phyloP scores from a whole-genome alignment of 2,797 vertebrate species.

The Ctenopoma kingsleyae region DNA sequence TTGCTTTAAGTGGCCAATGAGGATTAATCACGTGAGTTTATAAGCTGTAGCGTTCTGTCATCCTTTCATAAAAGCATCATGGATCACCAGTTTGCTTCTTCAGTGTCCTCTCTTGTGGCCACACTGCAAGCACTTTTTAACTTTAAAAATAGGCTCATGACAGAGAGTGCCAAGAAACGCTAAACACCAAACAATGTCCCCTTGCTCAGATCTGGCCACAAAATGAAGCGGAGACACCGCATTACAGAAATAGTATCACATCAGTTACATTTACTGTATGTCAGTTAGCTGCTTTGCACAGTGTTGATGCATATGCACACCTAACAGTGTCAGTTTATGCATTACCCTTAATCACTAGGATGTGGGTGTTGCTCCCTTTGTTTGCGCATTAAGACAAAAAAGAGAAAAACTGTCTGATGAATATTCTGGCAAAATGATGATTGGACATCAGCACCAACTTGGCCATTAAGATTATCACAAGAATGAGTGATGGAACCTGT shows the following conservation, averaged over 20 bases:
- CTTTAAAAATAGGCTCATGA: constrained; percentile 81
- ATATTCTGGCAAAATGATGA: not conserved
- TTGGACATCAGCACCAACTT: not conserved
- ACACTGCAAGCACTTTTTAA: constrained; percentile 75
- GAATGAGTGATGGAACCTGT: not conserved
- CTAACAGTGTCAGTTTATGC: constrained; percentile 3
- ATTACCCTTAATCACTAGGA: too few species aligned
- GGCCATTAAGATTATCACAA: not conserved
- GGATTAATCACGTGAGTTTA: constrained; percentile 78
- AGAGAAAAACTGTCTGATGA: not conserved
- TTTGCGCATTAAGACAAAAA: constrained; percentile 18
- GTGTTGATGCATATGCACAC: not conserved
- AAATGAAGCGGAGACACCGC: constrained; percentile 59
- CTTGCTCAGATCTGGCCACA: constrained; percentile 63
- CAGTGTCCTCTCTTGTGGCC: constrained; percentile 77
- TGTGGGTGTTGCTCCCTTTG: constrained; percentile 12
- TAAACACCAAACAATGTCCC: constrained; percentile 75
- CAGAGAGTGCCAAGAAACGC: constrained; percentile 74
- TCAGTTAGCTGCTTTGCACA: constrained; percentile 7
- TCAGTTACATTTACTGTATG: constrained; percentile 38
- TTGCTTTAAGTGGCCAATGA: constrained; percentile 64
- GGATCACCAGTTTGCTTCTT: constrained; percentile 83
- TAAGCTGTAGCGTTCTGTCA: constrained; percentile 74
- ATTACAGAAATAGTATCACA: constrained; percentile 18
- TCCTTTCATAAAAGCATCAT: constrained; percentile 81